Evolutionary conservation across 2,797 vertebrate genomes (phyloP).

Genomic region (Gila robusta): DNA sequence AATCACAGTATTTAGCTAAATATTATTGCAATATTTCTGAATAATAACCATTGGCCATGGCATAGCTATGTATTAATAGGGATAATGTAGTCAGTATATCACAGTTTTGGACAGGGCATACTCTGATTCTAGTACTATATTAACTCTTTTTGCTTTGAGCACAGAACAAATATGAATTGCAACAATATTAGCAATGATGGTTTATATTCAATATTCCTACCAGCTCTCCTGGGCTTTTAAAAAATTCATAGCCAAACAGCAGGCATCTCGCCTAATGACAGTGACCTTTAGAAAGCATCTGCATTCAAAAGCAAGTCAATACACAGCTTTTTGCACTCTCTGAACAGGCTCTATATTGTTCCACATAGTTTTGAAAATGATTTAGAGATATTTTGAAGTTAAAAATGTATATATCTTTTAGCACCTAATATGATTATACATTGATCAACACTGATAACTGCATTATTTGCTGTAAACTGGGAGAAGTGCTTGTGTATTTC

Average conservation of each 20-base stretch:
- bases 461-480: constrained; percentile 8
- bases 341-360: not conserved
- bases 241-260: constrained; percentile 36
- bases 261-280: constrained; percentile 6
- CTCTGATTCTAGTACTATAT: not conserved
- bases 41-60: not conserved
- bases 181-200: not conserved
- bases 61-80: not conserved
- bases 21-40: not conserved
- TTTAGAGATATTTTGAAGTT: not conserved
- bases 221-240: not conserved
- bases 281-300: constrained; percentile 37
- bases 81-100: not conserved
- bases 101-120: not conserved
- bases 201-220: not conserved
- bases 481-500: constrained; percentile 26
- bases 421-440: not conserved
- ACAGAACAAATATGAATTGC: not conserved
- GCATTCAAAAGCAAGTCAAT: constrained; percentile 16
- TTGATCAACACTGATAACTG: constrained; percentile 7
- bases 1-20: not conserved
- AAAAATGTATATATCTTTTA: not conserved
- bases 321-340: not conserved
- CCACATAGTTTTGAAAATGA: not conserved
- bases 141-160: not conserved